A percentile compares a stretch with the other conserved stretches of the same genome.
phyloP scores from a whole-genome alignment of 2,888 invertebrate species.

The Plagiodera versicolora region DNA sequence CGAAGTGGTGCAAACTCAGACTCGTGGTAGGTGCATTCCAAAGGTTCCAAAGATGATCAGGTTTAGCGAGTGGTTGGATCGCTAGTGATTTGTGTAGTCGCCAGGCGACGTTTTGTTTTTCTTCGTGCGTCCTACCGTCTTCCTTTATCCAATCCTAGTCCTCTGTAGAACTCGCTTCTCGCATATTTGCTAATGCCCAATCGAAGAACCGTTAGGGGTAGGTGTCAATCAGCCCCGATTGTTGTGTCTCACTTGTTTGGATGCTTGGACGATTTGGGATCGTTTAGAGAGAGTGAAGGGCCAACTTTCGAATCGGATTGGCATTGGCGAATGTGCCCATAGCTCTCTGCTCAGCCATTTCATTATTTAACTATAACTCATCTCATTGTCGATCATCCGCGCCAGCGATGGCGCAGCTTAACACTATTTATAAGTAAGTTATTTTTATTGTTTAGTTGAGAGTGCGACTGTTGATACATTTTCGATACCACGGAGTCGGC shows the following conservation, averaged over 20 bases:
- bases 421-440: conserved; percentile 47
- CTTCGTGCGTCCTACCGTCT: conserved; percentile 15
- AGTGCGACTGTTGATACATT: conserved; percentile 41
- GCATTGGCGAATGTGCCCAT: conserved; percentile 16
- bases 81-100: conserved; percentile 29
- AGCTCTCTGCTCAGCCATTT: conserved; percentile 23
- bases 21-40: conserved; percentile 35
- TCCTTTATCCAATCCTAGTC: conserved; percentile 22
- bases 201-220: conserved; percentile 1
- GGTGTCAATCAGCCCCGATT: neutral
- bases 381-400: conserved; percentile 36
- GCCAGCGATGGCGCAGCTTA: conserved; percentile 45
- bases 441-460: conserved; percentile 40
- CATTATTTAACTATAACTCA: conserved; percentile 38
- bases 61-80: conserved; percentile 47
- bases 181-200: conserved; percentile 16
- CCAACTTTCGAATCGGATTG: conserved; percentile 15
- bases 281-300: neutral
- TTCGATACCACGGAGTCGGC: conserved; percentile 33
- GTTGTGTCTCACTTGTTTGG: no score
- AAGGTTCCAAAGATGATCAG: conserved; percentile 57
- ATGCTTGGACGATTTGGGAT: neutral
- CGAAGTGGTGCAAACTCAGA: conserved; percentile 7
- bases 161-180: conserved; percentile 17
- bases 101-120: conserved; percentile 19